Evolutionary conservation across 1,140 invertebrate species (phyloP).

Genomic region (Pteromalus puparum): DNA sequence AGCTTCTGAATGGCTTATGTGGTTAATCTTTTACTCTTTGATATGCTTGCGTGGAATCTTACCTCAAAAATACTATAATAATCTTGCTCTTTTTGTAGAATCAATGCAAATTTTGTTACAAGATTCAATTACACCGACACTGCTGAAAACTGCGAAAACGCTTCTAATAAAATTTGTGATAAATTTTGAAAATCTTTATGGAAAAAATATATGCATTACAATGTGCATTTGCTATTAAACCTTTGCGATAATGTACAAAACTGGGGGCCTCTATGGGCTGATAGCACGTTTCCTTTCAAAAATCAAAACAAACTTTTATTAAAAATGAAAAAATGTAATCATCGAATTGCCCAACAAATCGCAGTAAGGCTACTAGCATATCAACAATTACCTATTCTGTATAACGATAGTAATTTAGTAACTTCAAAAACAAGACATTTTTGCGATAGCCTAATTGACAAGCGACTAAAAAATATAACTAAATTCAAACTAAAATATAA

Average conservation of each 20-base stretch:
- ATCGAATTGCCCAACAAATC: slow-evolving; percentile 3
- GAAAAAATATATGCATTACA: too few species aligned
- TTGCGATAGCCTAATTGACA: neutral
- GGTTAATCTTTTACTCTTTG: slow-evolving; percentile 24
- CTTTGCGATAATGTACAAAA: too few species aligned
- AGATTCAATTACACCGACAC: neutral
- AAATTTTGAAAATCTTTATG: too few species aligned
- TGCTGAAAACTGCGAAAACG: too few species aligned
- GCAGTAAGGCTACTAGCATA: neutral
- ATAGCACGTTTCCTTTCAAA: too few species aligned
- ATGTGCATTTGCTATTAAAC: too few species aligned
- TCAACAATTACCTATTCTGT: neutral
- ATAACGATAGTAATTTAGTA: neutral
- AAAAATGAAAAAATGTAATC: too few species aligned
- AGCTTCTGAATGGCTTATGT: neutral
- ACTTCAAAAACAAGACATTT: neutral
- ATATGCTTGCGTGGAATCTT: slow-evolving; percentile 2
- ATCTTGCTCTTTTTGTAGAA: slow-evolving; percentile 11
- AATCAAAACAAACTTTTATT: too few species aligned
- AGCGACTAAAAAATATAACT: neutral
- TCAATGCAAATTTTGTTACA: slow-evolving; percentile 7
- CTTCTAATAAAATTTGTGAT: too few species aligned
- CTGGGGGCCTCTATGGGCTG: too few species aligned
- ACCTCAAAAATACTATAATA: neutral
- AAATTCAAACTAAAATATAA: too few species aligned